Percentiles rank a stretch among this genome's conserved stretches.
These are phyloP conservation scores for Panthera uncia DNA, from an alignment of 2,113 vertebrate genomes.

Conservation along the genomic window DNA sequence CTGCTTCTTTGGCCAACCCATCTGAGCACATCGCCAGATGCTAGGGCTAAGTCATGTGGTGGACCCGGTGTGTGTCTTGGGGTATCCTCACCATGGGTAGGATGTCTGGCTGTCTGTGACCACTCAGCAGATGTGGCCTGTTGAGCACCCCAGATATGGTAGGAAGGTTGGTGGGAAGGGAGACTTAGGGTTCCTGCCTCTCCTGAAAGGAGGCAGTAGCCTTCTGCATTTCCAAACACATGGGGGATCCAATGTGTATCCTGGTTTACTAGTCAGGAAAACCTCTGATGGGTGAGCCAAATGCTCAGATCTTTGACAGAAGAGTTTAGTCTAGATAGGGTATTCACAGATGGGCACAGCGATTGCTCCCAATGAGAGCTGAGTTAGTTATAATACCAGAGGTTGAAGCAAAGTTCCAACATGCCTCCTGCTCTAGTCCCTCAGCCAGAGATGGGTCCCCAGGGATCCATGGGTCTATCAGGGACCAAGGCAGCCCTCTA, in stretches of 20 bases:
- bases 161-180: not conserved
- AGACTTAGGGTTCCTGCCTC: not conserved
- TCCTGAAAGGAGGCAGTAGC: not conserved
- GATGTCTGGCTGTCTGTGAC: not conserved
- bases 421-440: not conserved
- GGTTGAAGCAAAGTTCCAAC: not conserved
- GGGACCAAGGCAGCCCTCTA: not conserved
- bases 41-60: not conserved
- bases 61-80: not conserved
- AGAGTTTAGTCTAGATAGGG: not conserved
- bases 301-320: not conserved
- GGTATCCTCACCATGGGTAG: not conserved
- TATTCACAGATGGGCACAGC: not conserved
- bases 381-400: accelerated
- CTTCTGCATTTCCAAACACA: not conserved
- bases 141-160: not conserved
- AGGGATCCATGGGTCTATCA: not conserved
- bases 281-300: not conserved
- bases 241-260: not conserved
- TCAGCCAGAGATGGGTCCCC: not conserved
- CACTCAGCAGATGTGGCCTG: not conserved
- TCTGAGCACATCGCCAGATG: not conserved
- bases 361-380: not conserved
- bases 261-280: not conserved
- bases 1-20: not conserved